These are phyloP conservation scores for Butorides virescens DNA, from an alignment of 2,113 vertebrate genomes.

Conservation along the genomic window DNA sequence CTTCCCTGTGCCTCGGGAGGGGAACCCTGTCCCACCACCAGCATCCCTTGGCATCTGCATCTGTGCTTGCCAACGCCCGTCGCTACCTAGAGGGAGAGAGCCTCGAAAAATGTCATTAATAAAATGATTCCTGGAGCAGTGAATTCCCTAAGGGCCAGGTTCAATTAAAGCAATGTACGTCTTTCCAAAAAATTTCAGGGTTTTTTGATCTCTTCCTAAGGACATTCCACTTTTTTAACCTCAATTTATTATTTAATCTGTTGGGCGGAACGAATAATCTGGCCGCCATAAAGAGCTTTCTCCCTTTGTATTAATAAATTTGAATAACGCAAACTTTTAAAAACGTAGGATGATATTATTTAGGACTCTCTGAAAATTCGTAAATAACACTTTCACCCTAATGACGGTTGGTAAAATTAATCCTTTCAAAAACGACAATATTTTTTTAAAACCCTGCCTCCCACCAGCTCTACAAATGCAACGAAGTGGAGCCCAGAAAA, in stretches of 20 bases:
- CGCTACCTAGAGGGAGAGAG: background rate
- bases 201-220: background rate
- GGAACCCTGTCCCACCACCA: background rate
- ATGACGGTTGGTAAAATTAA: background rate
- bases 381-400: background rate
- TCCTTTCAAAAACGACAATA: background rate
- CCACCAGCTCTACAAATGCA: background rate
- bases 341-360: background rate
- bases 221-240: background rate
- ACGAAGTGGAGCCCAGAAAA: background rate
- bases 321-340: background rate
- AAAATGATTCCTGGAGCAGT: background rate
- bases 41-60: background rate
- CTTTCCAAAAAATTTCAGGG: background rate
- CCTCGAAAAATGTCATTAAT: background rate
- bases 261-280: background rate
- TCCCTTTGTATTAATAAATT: background rate
- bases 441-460: background rate
- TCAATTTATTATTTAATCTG: background rate
- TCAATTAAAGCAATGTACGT: fast-evolving
- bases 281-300: background rate
- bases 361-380: background rate
- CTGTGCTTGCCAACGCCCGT: background rate
- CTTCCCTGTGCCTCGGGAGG: background rate
- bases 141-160: background rate